phyloP scores from a whole-genome alignment of 2,888 invertebrate genomes.

The Quadriops clusia region DNA sequence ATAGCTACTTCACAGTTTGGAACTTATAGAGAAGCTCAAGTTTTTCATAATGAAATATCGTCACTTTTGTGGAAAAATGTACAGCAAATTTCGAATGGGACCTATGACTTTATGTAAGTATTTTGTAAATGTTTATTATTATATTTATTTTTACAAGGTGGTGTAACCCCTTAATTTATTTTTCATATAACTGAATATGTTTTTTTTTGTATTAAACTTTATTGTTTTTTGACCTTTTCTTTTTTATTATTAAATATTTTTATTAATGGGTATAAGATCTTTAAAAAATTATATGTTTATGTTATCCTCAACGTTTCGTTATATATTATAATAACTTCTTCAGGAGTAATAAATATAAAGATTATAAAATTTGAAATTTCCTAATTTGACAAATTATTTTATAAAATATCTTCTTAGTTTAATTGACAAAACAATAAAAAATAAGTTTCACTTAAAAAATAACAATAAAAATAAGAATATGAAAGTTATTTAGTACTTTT shows the following conservation, averaged over 20 bases:
- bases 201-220: slow-evolving; percentile 2
- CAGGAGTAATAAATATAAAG: no score
- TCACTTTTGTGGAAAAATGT: slow-evolving; percentile 51
- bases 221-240: slow-evolving; percentile 7
- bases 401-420: no score
- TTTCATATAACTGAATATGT: slow-evolving; percentile 4
- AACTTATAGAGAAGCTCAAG: slow-evolving; percentile 38
- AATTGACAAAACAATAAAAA: no score
- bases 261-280: slow-evolving; percentile 8
- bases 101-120: slow-evolving; percentile 31
- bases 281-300: slow-evolving; percentile 6
- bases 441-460: no score
- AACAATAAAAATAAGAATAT: no score
- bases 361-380: no score
- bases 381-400: no score
- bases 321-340: no score
- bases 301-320: slow-evolving; percentile 6
- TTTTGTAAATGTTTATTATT: slow-evolving; percentile 2
- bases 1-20: slow-evolving; percentile 38
- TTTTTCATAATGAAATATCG: slow-evolving; percentile 40
- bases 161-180: no score
- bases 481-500: no score
- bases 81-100: slow-evolving; percentile 38
- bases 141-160: neutral
- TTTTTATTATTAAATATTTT: slow-evolving; percentile 9